These are phyloP conservation scores for Acleris sparsana DNA, from an alignment of 2,888 invertebrate species.

Conservation along the genomic window DNA sequence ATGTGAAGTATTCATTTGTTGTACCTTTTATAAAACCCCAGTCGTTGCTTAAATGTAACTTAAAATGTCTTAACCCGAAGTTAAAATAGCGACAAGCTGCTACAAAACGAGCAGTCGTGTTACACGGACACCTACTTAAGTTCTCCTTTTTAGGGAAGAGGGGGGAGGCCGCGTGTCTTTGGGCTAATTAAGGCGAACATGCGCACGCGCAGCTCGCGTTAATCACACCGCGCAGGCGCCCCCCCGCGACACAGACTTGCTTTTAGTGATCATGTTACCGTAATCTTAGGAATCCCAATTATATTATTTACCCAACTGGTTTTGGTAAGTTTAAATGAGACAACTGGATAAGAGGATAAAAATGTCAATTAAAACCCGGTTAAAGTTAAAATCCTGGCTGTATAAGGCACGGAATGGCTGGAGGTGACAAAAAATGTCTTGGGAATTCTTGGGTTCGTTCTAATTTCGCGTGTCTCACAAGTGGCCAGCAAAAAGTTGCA, in stretches of 20 bases:
- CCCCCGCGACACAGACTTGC: constrained; percentile 39
- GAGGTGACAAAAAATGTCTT: constrained; percentile 34
- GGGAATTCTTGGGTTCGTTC: constrained; percentile 26
- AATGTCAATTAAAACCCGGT: constrained; percentile 31
- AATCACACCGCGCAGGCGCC: constrained; percentile 38
- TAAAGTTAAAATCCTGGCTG: constrained; percentile 16
- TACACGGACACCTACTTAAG: constrained; percentile 24
- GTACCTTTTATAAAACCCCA: constrained; percentile 2
- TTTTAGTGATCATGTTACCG: constrained; percentile 58
- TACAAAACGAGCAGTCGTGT: constrained; percentile 16
- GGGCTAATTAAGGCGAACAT: constrained; percentile 44
- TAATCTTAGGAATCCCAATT: constrained; percentile 78
- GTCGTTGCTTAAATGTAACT: background rate
- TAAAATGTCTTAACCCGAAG: constrained; percentile 5
- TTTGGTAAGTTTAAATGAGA: constrained; percentile 28
- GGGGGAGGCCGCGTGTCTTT: constrained; percentile 38
- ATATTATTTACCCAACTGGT: constrained; percentile 39
- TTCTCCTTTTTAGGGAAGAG: constrained; percentile 40
- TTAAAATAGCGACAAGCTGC: constrained; percentile 8
- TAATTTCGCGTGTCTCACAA: constrained; percentile 33
- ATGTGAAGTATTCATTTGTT: constrained; percentile 52
- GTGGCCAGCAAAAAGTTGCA: constrained; percentile 26
- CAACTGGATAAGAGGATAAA: constrained; percentile 27
- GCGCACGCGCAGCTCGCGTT: constrained; percentile 40
- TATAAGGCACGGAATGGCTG: constrained; percentile 16